phyloP scores from a whole-genome alignment of 2,113 vertebrate species.

The Egretta garzetta region DNA sequence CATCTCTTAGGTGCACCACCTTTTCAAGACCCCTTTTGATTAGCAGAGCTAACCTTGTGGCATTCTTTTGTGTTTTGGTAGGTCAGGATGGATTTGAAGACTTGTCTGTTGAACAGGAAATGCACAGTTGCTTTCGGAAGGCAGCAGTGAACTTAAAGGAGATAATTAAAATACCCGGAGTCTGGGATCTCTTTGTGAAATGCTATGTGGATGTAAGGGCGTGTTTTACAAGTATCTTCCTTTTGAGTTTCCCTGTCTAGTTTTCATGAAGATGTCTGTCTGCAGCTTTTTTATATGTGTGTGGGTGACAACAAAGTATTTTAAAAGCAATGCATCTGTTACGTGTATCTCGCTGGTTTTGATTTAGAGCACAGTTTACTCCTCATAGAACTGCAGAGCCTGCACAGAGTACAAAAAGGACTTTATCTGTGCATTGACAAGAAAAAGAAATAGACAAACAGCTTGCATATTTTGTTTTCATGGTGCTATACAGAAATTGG shows the following conservation, averaged over 20 bases:
- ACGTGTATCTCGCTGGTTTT: not conserved
- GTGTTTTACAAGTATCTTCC: not conserved
- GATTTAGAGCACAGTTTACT: not conserved
- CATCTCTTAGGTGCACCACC: not conserved
- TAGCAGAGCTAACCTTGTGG: not conserved
- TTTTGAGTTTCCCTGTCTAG: not conserved
- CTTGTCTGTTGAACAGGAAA: conserved; percentile 60
- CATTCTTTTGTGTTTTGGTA: conserved; percentile 29
- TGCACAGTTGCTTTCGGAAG: conserved; percentile 83
- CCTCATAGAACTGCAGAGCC: not conserved
- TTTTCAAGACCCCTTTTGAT: not conserved
- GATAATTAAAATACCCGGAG: conserved; percentile 83
- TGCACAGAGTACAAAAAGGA: not conserved
- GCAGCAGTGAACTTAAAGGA: conserved; percentile 81
- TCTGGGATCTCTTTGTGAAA: conserved; percentile 92
- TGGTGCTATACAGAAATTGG: not conserved
- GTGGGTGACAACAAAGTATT: not conserved
- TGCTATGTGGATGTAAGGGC: conserved; percentile 86
- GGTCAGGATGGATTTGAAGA: conserved; percentile 64
- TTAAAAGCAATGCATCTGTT: not conserved
- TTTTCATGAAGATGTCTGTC: not conserved
- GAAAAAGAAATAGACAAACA: not conserved
- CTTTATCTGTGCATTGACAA: not conserved
- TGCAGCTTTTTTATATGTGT: not conserved
- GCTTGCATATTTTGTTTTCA: not conserved